These are phyloP conservation scores for Rhombomys opimus DNA, from an alignment of 2,113 vertebrate species.

Conservation along the genomic window DNA sequence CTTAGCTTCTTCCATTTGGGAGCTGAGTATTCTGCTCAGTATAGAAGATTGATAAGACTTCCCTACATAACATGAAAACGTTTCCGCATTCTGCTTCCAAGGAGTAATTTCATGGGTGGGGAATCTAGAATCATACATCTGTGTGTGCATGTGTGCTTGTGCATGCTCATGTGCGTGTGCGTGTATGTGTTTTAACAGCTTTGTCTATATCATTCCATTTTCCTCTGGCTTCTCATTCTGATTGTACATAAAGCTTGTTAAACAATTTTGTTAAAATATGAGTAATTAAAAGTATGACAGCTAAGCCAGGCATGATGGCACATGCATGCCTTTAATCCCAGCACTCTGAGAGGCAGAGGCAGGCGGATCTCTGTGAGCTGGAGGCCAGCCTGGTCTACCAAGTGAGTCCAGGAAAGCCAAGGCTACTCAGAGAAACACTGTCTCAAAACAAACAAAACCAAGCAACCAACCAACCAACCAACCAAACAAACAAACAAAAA, in stretches of 20 bases:
- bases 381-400: too few species aligned
- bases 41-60: background rate
- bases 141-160: too few species aligned
- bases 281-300: slow-evolving; percentile 26
- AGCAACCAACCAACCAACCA: too few species aligned
- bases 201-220: background rate
- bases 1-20: background rate
- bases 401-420: too few species aligned
- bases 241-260: background rate
- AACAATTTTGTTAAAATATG: slow-evolving; percentile 40
- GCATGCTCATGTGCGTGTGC: too few species aligned
- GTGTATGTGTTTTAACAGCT: background rate
- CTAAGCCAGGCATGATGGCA: background rate
- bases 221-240: background rate
- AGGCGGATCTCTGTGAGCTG: too few species aligned
- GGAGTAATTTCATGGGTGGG: background rate
- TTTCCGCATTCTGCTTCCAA: background rate
- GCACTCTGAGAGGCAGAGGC: too few species aligned
- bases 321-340: too few species aligned
- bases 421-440: too few species aligned
- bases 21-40: slow-evolving; percentile 18
- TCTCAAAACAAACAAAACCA: too few species aligned
- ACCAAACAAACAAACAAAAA: too few species aligned
- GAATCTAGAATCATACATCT: background rate
- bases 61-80: background rate